Conservation (phyloP, 2,888 invertebrate genomes). For the Melieria crassipennis region DNA sequence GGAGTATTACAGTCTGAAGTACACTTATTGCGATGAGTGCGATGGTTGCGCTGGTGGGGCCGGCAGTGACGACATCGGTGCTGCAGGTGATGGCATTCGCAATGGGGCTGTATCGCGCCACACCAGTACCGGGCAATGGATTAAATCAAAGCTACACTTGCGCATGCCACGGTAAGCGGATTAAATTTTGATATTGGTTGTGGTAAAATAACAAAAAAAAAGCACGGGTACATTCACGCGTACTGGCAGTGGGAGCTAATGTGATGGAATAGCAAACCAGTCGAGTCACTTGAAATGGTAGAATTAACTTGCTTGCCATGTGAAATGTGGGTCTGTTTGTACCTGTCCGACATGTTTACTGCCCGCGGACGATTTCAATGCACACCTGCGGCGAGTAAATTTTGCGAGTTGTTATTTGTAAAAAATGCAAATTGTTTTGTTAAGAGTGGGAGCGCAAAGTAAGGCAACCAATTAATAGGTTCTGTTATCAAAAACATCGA, state of each 20-base stretch:
- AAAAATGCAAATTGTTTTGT: background rate
- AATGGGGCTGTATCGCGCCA: background rate
- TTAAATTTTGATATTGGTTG: conserved; percentile 11
- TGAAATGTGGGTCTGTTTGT: too few relatives aligned
- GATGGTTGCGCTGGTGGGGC: conserved; percentile 10
- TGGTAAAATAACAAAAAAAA: too few relatives aligned
- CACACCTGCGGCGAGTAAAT: too few relatives aligned
- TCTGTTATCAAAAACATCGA: background rate
- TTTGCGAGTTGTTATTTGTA: too few relatives aligned
- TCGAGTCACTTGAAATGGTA: too few relatives aligned
- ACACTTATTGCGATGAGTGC: conserved; percentile 33
- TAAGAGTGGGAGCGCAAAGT: background rate
- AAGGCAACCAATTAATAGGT: background rate
- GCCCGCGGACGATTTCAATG: too few relatives aligned
- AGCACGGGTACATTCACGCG: too few relatives aligned
- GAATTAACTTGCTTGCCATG: too few relatives aligned
- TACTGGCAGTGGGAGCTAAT: too few relatives aligned
- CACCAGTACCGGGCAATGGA: conserved; percentile 40
- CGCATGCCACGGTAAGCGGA: conserved; percentile 45
- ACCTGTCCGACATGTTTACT: too few relatives aligned
- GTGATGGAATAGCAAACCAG: too few relatives aligned
- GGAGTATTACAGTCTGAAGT: conserved; percentile 47
- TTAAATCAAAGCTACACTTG: conserved; percentile 41
- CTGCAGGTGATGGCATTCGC: conserved; percentile 4
- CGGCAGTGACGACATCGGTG: background rate